phyloP scores from a whole-genome alignment of 2,797 vertebrate genomes.

The Melanotaenia trifasciata region DNA sequence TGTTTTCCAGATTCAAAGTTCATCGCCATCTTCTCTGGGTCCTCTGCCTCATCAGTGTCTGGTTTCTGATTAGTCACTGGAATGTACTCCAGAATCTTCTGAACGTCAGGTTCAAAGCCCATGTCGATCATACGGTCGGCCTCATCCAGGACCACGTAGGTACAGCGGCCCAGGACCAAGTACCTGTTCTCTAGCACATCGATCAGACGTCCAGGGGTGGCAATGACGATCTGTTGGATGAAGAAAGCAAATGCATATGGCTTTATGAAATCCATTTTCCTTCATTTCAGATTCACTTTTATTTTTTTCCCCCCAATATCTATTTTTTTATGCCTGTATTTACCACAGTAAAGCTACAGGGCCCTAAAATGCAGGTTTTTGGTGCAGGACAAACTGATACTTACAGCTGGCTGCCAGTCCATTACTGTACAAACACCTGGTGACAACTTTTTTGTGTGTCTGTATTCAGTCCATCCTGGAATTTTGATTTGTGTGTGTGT shows the following conservation, averaged over 20 bases:
- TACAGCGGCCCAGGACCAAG: constrained; percentile 96
- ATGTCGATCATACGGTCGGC: constrained; percentile 99
- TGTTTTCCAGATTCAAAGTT: constrained; percentile 98
- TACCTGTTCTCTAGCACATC: constrained; percentile 98
- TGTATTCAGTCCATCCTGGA: too few relatives aligned
- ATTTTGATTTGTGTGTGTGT: too few relatives aligned
- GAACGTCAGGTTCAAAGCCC: constrained; percentile 98
- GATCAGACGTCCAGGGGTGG: constrained; percentile 95
- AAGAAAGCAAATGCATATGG: background rate
- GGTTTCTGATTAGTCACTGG: constrained; percentile 99
- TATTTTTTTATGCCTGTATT: too few relatives aligned
- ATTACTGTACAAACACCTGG: too few relatives aligned
- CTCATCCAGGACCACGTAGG: constrained; percentile 97
- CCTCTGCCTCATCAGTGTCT: constrained; percentile 96
- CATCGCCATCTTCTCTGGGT: constrained; percentile 96
- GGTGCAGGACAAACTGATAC: too few relatives aligned
- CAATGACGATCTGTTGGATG: constrained; percentile 91
- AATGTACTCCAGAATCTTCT: constrained; percentile 99
- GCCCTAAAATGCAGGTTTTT: too few relatives aligned
- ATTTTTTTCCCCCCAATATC: too few relatives aligned
- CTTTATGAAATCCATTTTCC: background rate
- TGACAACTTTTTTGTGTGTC: too few relatives aligned
- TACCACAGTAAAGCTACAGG: too few relatives aligned
- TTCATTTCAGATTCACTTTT: too few relatives aligned
- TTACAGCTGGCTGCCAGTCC: too few relatives aligned